Base-by-base conservation (phyloP, 2,888 invertebrate genomes). In the Philereme vetulata region DNA sequence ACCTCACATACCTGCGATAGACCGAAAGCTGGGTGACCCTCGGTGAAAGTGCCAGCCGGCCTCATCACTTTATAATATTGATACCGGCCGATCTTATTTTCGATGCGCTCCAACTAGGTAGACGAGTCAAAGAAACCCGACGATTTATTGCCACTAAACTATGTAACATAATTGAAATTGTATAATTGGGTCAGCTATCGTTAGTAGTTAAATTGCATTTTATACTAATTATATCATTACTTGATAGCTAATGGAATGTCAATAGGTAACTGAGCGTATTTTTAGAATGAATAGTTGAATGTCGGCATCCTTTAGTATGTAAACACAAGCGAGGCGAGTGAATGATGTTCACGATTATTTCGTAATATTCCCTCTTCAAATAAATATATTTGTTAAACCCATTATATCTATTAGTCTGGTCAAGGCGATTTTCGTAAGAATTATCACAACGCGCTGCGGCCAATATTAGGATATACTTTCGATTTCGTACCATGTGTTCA, bases 1-100 rank as follows among this genome's bases (percentile, higher is more conserved):
- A 76, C 69, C 77, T 76, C 76, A 74, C 77, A 74, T 74, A 80
- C 81, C 77, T 77, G 77, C 74, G 74, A 73, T 76, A 76, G 78
- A 74, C 83, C 82, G 84, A 86, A 82, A 85, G 82, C 83, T 80
- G 81, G 71, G 77, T 83, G 88, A 82, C 82, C 84, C 83, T 77
- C 76, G 88, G 90, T 86, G 90, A 90, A 90, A 90, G 90, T 89
- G 86, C 81, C 81, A 76, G 72, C 77, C 80, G 83, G 80, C 79
- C 76, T 80, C 80, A 68, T 67, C 75, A 69, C 68, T 66, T 68
- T 59, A 68, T 72, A 68, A 74, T 72, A 70, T 70, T 67, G 67
- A 70, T 72, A 71, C 62, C 64, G 68, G 63, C 59, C 60, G 55
- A 64, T 67, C 56, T 66, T 64, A 62, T 67, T 67, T 65, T 60